Evolutionary conservation across 2,797 vertebrate genomes (phyloP).

Genomic region (Acanthurus tractus): DNA sequence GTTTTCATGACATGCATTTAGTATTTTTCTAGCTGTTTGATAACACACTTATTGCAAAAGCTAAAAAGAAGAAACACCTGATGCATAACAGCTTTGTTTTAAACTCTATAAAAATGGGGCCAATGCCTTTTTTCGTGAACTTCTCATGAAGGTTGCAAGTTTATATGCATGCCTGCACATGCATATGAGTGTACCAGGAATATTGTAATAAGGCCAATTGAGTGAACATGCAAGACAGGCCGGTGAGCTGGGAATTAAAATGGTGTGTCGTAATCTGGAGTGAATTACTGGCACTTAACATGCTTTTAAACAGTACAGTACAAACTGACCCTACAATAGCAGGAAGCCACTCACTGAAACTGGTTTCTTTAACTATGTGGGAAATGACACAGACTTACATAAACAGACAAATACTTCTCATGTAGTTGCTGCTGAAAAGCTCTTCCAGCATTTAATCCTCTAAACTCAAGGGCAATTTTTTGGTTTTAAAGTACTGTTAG

Average conservation of each 20-base stretch:
- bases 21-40: background rate
- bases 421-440: background rate
- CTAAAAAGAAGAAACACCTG: background rate
- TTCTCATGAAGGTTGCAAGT: background rate
- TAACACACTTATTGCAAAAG: background rate
- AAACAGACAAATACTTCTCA: conserved; percentile 10
- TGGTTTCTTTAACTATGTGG: conserved; percentile 14
- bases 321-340: conserved; percentile 46
- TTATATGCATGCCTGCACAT: background rate
- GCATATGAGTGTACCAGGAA: background rate
- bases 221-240: background rate
- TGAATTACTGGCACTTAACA: conserved; percentile 24
- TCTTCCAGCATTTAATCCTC: background rate
- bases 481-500: background rate
- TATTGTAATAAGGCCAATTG: background rate
- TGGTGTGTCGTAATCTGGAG: conserved; percentile 26
- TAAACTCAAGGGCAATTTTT: background rate
- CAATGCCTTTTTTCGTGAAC: background rate
- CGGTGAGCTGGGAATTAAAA: conserved; percentile 12
- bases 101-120: background rate
- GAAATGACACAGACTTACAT: background rate
- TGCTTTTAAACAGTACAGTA: conserved; percentile 19
- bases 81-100: background rate
- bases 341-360: conserved; percentile 52
- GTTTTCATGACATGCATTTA: conserved; percentile 1